Evolutionary conservation across 2,797 vertebrate genomes (phyloP).

Genomic region (Masticophis lateralis): DNA sequence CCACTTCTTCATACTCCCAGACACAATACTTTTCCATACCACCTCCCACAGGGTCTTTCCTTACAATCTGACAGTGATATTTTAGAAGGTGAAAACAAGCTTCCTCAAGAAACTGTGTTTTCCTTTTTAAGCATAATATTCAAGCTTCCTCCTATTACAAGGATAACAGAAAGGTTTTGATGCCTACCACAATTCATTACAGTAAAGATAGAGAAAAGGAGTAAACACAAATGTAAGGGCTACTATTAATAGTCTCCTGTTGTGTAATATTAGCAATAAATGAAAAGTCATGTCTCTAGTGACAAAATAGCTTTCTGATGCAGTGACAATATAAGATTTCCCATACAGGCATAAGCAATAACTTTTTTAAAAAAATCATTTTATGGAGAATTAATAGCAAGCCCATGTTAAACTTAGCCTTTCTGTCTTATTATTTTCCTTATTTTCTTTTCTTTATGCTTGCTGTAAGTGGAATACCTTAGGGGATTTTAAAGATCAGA

Average conservation of each 20-base stretch:
- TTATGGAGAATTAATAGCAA: background rate
- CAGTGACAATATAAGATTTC: conserved; percentile 13
- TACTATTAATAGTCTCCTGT: background rate
- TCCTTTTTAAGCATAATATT: background rate
- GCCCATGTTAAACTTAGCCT: background rate
- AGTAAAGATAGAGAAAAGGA: background rate
- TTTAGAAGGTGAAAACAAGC: background rate
- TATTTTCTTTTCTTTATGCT: background rate
- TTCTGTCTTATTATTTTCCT: background rate
- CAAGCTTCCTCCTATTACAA: conserved; percentile 12
- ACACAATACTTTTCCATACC: background rate
- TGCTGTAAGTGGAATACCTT: background rate
- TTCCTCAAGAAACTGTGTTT: background rate
- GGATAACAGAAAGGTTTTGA: background rate
- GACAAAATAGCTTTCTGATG: conserved; percentile 18
- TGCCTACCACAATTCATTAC: background rate
- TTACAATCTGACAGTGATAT: background rate
- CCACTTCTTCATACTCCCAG: background rate
- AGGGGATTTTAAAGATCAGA: conserved; percentile 45
- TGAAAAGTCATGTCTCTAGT: background rate
- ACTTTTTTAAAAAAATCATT: background rate
- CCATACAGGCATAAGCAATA: background rate
- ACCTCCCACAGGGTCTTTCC: background rate
- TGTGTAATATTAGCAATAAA: background rate
- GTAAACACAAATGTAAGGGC: conserved; percentile 7